Percentiles rank a stretch among this genome's conserved stretches.
Evolutionary conservation across 1,140 invertebrate genomes (phyloP).

Genomic region (Aphelenchoides besseyi): DNA sequence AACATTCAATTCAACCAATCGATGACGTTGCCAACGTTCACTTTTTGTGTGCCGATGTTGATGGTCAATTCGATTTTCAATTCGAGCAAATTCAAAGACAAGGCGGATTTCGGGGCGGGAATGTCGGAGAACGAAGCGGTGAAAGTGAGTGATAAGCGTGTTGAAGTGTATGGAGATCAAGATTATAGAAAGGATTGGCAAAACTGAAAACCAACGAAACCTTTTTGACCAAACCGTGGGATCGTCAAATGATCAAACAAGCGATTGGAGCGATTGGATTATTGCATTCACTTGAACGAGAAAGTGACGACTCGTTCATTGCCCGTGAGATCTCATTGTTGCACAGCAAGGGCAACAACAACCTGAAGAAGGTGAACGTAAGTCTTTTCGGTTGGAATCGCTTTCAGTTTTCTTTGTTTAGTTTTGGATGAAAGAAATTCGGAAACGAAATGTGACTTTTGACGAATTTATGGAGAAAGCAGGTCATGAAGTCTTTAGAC

Average conservation of each 20-base stretch:
- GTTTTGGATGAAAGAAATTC: slow-evolving; percentile 50
- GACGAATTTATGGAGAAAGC: slow-evolving; percentile 60
- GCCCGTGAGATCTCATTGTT: background rate
- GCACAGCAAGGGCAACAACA: background rate
- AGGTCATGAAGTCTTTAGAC: slow-evolving; percentile 40
- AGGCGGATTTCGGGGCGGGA: background rate
- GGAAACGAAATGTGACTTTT: slow-evolving; percentile 51
- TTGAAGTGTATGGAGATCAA: background rate
- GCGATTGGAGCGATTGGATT: background rate
- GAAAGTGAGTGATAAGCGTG: slow-evolving; percentile 1
- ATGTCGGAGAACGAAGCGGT: background rate
- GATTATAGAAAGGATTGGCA: background rate
- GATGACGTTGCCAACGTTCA: slow-evolving; percentile 52
- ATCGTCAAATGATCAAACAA: background rate
- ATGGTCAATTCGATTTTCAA: slow-evolving; percentile 3
- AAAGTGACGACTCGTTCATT: slow-evolving; percentile 6
- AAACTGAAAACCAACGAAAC: background rate
- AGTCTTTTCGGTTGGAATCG: no score
- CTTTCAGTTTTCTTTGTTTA: slow-evolving; percentile 30
- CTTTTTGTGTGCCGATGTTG: slow-evolving; percentile 42
- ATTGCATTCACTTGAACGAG: background rate
- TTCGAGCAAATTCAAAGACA: slow-evolving; percentile 8
- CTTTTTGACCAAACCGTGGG: slow-evolving; percentile 1
- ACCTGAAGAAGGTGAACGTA: background rate
- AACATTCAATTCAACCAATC: slow-evolving; percentile 37